Evolutionary conservation across 2,797 vertebrate genomes (phyloP).

Genomic region (Labroides dimidiatus): DNA sequence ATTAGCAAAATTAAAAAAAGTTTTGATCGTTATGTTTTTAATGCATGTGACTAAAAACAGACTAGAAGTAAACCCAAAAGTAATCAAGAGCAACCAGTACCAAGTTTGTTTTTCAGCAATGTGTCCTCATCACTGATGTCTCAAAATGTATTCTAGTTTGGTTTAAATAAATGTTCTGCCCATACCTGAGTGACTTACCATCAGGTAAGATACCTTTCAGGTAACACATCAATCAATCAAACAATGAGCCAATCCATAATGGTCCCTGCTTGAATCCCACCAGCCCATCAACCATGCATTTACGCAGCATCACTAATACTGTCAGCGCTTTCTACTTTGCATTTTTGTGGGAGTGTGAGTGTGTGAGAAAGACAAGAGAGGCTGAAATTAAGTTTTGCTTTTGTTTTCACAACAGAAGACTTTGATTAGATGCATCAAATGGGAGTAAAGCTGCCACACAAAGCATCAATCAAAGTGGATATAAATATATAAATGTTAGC

Average conservation of each 20-base stretch:
- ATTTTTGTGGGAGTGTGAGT: neutral
- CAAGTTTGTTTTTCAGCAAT: no score
- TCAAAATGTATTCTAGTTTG: no score
- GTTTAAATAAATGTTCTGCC: neutral
- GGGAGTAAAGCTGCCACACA: neutral
- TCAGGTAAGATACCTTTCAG: no score
- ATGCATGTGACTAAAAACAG: slow-evolving; percentile 14
- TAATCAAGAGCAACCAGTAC: no score
- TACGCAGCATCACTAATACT: neutral
- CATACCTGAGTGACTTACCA: neutral
- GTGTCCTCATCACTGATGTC: no score
- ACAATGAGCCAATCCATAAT: neutral
- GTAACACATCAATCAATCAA: neutral
- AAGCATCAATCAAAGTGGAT: slow-evolving; percentile 14
- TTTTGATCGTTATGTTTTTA: slow-evolving; percentile 8
- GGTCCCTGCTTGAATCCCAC: neutral
- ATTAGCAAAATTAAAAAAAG: slow-evolving; percentile 32
- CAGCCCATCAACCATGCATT: neutral
- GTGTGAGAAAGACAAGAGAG: neutral
- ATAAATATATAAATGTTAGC: neutral
- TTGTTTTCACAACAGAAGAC: slow-evolving; percentile 11
- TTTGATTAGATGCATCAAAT: slow-evolving; percentile 12
- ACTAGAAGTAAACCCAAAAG: slow-evolving; percentile 11
- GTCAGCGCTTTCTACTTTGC: neutral
- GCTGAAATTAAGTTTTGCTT: slow-evolving; percentile 1